These are phyloP conservation scores for Lepidurus couesii DNA, from an alignment of 1,140 invertebrate species.

Conservation along the genomic window DNA sequence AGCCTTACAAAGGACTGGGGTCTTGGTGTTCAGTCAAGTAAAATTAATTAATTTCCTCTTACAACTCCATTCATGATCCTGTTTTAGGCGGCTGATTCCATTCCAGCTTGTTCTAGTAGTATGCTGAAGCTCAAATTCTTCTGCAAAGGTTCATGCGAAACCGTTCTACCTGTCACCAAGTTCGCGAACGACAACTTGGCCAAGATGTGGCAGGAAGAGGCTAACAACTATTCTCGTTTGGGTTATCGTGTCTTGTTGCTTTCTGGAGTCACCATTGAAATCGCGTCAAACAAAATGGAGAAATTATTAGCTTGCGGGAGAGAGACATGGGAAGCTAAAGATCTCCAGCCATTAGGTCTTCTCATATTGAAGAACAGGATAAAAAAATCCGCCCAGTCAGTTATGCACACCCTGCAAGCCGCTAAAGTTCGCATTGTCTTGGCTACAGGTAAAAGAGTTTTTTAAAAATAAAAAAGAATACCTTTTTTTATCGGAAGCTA, in stretches of 20 bases:
- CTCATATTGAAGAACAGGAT: neutral
- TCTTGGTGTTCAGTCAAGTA: neutral
- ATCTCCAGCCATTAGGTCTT: neutral
- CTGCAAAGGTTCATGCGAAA: constrained; percentile 18
- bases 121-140: neutral
- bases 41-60: neutral
- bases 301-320: neutral
- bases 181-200: neutral
- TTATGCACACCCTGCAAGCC: neutral
- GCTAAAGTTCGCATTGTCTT: neutral
- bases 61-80: neutral
- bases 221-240: neutral
- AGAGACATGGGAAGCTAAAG: neutral
- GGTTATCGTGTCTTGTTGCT: neutral
- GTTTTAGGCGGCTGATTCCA: neutral
- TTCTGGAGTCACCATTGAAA: neutral
- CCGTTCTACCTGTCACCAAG: neutral
- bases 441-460: neutral
- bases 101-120: neutral
- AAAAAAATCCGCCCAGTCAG: neutral
- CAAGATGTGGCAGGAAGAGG: constrained; percentile 6
- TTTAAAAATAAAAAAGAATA: no score
- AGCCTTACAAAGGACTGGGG: neutral
- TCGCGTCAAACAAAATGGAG: neutral
- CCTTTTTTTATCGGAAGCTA: no score